phyloP scores from a whole-genome alignment of 1,140 invertebrate species.

The Triops cancriformis region DNA sequence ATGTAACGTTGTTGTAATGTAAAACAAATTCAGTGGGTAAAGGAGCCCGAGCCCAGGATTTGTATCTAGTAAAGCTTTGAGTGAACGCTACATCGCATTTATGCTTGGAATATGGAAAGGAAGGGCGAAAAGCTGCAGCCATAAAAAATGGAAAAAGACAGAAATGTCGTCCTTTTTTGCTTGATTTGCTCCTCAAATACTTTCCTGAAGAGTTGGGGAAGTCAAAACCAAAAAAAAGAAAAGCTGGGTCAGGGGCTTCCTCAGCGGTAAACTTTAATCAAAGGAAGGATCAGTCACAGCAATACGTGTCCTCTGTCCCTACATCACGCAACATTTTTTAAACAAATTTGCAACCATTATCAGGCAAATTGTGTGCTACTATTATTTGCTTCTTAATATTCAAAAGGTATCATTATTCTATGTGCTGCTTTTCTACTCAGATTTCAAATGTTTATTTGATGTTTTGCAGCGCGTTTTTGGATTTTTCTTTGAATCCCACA shows the following conservation, averaged over 20 bases:
- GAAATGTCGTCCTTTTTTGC: not conserved
- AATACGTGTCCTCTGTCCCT: not conserved
- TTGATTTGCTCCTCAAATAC: not conserved
- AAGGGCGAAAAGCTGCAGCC: not conserved
- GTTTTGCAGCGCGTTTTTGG: not conserved
- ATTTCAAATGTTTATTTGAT: constrained; percentile 11
- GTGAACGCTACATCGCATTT: not conserved
- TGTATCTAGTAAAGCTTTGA: not conserved
- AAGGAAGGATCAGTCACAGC: not conserved
- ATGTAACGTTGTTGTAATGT: constrained; percentile 4
- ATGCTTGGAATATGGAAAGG: not conserved
- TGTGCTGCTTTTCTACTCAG: not conserved
- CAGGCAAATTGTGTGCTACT: too few relatives aligned
- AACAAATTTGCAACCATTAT: not conserved
- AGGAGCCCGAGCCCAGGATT: not conserved
- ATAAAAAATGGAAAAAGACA: not conserved
- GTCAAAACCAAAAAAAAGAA: too few relatives aligned
- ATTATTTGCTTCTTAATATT: too few relatives aligned
- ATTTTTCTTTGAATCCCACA: not conserved
- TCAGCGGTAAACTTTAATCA: not conserved
- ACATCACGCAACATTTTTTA: too few relatives aligned
- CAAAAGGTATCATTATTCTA: too few relatives aligned
- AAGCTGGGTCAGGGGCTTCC: not conserved
- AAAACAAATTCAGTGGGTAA: constrained; percentile 1
- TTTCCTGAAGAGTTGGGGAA: too few relatives aligned